A percentile compares a stretch with the other conserved stretches of the same genome.
phyloP scores from a whole-genome alignment of 2,113 vertebrate species.

The Prolemur simus region DNA sequence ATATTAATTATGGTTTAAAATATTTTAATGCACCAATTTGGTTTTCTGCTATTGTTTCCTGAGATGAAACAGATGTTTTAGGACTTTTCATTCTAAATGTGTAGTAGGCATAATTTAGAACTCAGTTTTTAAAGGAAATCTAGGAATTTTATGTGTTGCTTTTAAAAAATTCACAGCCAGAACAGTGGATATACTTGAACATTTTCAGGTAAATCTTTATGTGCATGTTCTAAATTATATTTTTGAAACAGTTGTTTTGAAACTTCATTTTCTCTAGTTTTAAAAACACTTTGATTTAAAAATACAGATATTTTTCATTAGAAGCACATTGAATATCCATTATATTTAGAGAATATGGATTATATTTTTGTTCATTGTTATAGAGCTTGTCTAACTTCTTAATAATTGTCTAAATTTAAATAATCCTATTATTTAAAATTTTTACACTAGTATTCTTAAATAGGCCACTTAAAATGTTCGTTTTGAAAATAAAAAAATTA shows the following conservation, averaged over 20 bases:
- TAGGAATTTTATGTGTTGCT: background rate
- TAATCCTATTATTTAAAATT: conserved; percentile 13
- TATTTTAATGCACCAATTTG: background rate
- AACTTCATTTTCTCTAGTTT: conserved; percentile 21
- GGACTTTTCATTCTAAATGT: background rate
- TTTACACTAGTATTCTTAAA: background rate
- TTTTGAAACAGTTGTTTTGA: background rate
- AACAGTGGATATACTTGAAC: background rate
- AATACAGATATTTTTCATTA: background rate
- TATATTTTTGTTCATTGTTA: background rate
- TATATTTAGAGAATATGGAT: conserved; percentile 3
- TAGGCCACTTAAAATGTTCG: background rate
- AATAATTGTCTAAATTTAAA: background rate
- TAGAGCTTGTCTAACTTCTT: background rate
- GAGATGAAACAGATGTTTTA: conserved; percentile 23
- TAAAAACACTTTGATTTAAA: conserved; percentile 24
- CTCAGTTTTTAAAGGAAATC: background rate
- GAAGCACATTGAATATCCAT: background rate
- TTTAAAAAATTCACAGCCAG: background rate
- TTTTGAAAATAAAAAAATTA: conserved; percentile 23
- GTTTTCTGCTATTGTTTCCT: conserved; percentile 6
- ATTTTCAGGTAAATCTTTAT: background rate
- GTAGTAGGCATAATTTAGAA: background rate
- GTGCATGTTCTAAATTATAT: background rate
- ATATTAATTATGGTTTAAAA: background rate